Conservation (phyloP, 2,888 invertebrate genomes). For the Hypolimnas misippus region DNA sequence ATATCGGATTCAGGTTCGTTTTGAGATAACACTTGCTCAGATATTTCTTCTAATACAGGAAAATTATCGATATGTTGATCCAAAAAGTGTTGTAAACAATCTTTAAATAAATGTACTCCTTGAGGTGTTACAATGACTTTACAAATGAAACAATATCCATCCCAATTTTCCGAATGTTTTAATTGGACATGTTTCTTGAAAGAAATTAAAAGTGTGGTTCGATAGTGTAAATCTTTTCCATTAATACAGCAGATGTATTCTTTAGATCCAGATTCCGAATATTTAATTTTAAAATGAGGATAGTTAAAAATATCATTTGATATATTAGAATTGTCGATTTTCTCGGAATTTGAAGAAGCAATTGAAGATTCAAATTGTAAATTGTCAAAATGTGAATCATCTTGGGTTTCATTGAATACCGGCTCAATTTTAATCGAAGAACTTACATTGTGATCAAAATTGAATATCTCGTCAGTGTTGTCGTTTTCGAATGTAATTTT, state of each 20-base stretch:
- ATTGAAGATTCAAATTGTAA: conserved; percentile 13
- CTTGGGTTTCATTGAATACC: conserved; percentile 17
- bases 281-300: conserved; percentile 69
- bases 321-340: conserved; percentile 8
- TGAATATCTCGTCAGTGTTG: conserved; percentile 49
- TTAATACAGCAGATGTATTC: conserved; percentile 76
- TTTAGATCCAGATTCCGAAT: conserved; percentile 59
- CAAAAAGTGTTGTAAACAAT: conserved; percentile 72
- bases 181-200: conserved; percentile 74
- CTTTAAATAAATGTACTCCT: conserved; percentile 64
- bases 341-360: conserved; percentile 2
- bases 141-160: conserved; percentile 82
- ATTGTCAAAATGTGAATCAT: conserved; percentile 10
- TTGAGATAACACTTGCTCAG: conserved; percentile 30
- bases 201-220: conserved; percentile 69
- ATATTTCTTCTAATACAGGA: conserved; percentile 55
- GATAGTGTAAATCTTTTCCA: conserved; percentile 64
- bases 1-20: conserved; percentile 20
- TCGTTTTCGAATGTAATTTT: conserved; percentile 70
- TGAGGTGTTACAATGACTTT: conserved; percentile 72
- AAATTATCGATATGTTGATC: conserved; percentile 74
- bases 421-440: conserved; percentile 26
- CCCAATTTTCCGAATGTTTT: conserved; percentile 78
- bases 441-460: conserved; percentile 22
- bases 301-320: conserved; percentile 48